Evolutionary conservation across 2,113 vertebrate species (phyloP).

Genomic region (Catagonus wagneri): DNA sequence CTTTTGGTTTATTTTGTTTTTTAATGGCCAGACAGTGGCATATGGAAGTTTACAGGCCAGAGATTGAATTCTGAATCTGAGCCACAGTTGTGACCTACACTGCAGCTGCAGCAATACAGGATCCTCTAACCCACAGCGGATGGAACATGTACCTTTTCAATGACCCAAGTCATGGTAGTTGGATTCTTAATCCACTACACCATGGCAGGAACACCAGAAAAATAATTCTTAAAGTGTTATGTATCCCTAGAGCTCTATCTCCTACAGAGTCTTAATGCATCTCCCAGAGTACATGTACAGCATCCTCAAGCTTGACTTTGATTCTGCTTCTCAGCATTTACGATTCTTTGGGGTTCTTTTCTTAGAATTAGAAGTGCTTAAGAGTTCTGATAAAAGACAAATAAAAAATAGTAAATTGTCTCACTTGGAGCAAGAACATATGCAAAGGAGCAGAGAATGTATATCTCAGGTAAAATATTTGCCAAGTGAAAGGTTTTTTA

Average conservation of each 20-base stretch:
- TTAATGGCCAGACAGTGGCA: too few species aligned
- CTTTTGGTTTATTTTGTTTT: too few species aligned
- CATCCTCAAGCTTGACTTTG: slow-evolving; percentile 49
- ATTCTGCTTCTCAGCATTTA: slow-evolving; percentile 61
- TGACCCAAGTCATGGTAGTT: too few species aligned
- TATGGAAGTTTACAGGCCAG: too few species aligned
- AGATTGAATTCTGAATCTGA: too few species aligned
- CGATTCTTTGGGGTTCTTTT: slow-evolving; percentile 19
- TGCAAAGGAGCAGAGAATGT: background rate
- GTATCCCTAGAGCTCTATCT: background rate
- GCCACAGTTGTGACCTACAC: too few species aligned
- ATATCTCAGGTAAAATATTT: background rate
- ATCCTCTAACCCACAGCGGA: too few species aligned
- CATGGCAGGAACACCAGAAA: background rate
- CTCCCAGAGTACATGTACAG: slow-evolving; percentile 46
- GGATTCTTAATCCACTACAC: too few species aligned
- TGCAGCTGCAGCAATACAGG: too few species aligned
- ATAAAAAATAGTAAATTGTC: background rate
- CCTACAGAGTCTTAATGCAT: background rate
- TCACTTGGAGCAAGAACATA: background rate
- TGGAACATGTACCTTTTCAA: too few species aligned
- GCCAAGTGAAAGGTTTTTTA: background rate
- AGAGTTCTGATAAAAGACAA: slow-evolving; percentile 61
- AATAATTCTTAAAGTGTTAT: background rate
- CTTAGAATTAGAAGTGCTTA: background rate